These are phyloP conservation scores for Polypedilum vanderplanki DNA, from an alignment of 1,140 invertebrate species.

Conservation along the genomic window DNA sequence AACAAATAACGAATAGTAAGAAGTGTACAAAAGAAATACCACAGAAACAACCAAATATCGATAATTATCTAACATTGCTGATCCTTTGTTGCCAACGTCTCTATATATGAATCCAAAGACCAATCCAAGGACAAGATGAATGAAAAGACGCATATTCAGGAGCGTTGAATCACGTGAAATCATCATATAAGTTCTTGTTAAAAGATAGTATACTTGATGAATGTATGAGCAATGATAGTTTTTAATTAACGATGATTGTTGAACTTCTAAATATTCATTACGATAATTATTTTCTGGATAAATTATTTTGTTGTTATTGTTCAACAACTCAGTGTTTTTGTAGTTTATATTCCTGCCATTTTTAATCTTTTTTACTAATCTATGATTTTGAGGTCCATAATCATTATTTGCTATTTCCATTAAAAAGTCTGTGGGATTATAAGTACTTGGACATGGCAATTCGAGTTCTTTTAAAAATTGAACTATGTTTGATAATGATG, in stretches of 20 bases:
- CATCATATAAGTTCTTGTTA: neutral
- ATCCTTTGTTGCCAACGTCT: conserved; percentile 70
- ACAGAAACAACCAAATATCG: conserved; percentile 56
- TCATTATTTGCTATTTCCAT: conserved; percentile 66
- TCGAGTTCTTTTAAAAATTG: conserved; percentile 62
- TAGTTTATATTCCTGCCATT: conserved; percentile 56
- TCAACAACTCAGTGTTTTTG: conserved; percentile 37
- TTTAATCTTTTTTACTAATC: conserved; percentile 54
- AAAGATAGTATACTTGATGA: neutral
- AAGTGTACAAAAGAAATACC: conserved; percentile 75
- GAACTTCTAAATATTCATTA: neutral
- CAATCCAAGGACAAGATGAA: conserved; percentile 68
- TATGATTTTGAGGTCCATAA: conserved; percentile 58
- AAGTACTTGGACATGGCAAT: conserved; percentile 69
- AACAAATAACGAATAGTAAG: conserved; percentile 71
- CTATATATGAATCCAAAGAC: conserved; percentile 73
- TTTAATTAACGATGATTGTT: neutral
- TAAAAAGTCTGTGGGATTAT: conserved; percentile 55
- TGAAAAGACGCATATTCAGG: conserved; percentile 64
- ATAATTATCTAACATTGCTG: conserved; percentile 32
- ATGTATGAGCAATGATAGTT: neutral
- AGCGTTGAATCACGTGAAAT: neutral
- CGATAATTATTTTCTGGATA: neutral
- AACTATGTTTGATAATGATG: conserved; percentile 53
- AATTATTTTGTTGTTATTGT: conserved; percentile 30